A percentile compares a stretch with the other conserved stretches of the same genome.
Conservation (phyloP, 2,113 vertebrate genomes). For the Silurus meridionalis region DNA sequence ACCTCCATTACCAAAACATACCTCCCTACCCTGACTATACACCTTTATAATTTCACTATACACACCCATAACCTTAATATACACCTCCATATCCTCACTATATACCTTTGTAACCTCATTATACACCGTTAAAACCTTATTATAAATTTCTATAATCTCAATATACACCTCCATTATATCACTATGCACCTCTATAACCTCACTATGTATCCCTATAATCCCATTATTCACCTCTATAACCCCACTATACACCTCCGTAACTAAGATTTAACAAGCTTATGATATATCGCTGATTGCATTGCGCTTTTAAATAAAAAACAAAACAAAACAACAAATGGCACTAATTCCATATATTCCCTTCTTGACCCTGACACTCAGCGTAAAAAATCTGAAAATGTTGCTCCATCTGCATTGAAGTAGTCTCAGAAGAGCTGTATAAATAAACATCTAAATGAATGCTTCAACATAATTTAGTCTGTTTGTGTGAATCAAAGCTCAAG, state of each 20-base stretch:
- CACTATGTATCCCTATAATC: background rate
- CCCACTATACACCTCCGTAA: background rate
- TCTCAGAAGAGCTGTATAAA: background rate
- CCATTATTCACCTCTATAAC: background rate
- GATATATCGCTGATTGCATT: background rate
- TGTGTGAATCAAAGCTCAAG: slow-evolving; percentile 10
- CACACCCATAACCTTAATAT: background rate
- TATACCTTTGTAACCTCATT: background rate
- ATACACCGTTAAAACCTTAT: no score
- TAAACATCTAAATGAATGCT: background rate
- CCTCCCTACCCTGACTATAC: background rate
- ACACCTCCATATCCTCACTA: background rate
- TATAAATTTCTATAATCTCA: background rate
- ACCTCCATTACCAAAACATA: background rate
- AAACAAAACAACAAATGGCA: background rate
- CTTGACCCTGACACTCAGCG: background rate
- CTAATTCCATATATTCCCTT: background rate
- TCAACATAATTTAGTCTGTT: background rate
- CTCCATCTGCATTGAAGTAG: background rate
- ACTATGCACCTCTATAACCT: background rate
- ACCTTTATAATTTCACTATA: background rate
- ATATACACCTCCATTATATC: background rate
- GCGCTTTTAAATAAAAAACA: background rate
- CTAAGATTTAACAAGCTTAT: no score
- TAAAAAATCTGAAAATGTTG: background rate